These are phyloP conservation scores for Rhinella marina DNA, from an alignment of 2,797 vertebrate species.

Conservation along the genomic window DNA sequence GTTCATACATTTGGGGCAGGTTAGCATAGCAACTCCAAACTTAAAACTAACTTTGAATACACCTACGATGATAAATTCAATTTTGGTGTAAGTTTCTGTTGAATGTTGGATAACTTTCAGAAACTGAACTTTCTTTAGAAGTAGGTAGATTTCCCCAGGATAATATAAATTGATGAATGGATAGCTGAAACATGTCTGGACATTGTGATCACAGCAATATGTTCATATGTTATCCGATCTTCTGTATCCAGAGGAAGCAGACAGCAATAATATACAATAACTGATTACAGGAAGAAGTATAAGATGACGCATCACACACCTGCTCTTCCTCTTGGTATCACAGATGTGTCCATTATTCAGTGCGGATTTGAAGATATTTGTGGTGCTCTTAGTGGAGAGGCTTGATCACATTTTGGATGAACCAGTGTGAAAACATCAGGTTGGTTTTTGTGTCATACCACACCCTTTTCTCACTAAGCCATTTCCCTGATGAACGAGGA, in stretches of 20 bases:
- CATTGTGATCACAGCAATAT: background rate
- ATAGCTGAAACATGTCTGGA: background rate
- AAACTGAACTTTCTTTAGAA: background rate
- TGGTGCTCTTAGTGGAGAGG: background rate
- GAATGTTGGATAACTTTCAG: background rate
- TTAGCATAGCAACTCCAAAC: too few relatives aligned
- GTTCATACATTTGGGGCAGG: too few relatives aligned
- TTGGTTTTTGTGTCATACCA: background rate
- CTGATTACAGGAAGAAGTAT: background rate
- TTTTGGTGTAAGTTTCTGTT: background rate
- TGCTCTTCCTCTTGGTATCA: background rate
- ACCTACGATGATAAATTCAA: too few relatives aligned
- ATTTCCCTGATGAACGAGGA: too few relatives aligned
- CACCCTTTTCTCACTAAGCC: too few relatives aligned
- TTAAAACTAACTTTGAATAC: too few relatives aligned
- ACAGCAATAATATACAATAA: conserved; percentile 6
- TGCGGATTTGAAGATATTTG: background rate
- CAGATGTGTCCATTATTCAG: background rate
- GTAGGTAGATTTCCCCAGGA: background rate
- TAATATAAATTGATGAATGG: background rate
- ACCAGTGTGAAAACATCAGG: background rate
- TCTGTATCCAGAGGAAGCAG: background rate
- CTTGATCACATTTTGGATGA: background rate
- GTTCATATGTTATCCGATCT: background rate
- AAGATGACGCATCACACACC: background rate